Base-by-base conservation (phyloP, 2,888 invertebrate species). In the Phlogophora meticulosa region DNA sequence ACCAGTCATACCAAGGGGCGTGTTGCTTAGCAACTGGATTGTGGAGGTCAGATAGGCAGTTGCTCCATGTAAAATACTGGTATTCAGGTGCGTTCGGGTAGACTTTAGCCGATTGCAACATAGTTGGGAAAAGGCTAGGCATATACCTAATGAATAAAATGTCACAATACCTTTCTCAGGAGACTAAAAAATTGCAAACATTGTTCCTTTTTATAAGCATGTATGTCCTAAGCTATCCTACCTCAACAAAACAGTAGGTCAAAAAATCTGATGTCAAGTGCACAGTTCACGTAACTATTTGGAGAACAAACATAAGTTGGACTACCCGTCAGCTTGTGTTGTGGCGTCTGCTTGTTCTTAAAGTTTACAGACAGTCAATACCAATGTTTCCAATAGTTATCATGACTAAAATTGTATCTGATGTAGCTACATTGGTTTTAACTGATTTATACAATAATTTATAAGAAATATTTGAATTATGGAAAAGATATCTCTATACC, bases 351-450 rank as follows among this genome's bases (percentile, higher is more conserved):
- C 38, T 34, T 36, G 61, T 56, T 61, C 71, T 61, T 58, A 48
- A 72, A 72, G 52, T 77, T 73, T 38, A 55, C 38, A 57, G 62
- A 71, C 56, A 59, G 43, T 46, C 52, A 43, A 69, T 76, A 40
- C 24, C n/a, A 20, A 53, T 69, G 59, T 53, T 70, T 53, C 32
- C 24, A 57, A 52, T 67, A 51, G 45, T 66, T 43, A 55, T 7
- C 43, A 32, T 24, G 22, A 42, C 45, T 67, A 3, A 46, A 69
- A 58, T 53, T 36, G 51, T 51, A 51, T 49, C 22, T 42, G 17
- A 46, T 10, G n/a, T n/a, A n/a, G n/a, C 15, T 34, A 22, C 32
- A 34, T 1, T 11, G 13, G 1, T 51, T 51, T 13, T 15, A 36
- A 71, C n/a, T n/a, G n/a, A n/a, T n/a, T 28, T 28, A 28, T 28